A percentile compares a stretch with the other conserved stretches of the same genome.
These are phyloP conservation scores for Epizoanthus ramosus DNA, from an alignment of 92 coral and sea anemone species.

Conservation along the genomic window DNA sequence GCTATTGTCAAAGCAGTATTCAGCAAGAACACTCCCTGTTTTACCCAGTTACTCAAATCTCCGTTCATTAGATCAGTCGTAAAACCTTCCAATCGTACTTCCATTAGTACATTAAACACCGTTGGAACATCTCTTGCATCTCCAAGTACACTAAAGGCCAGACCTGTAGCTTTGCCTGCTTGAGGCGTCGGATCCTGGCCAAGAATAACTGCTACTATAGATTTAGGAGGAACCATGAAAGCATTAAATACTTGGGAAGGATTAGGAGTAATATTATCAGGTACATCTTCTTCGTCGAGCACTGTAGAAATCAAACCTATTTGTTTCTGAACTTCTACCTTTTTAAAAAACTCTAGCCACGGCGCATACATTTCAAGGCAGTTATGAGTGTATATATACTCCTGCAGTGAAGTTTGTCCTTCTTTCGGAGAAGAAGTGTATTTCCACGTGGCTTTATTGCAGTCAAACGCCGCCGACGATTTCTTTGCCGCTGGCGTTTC, in stretches of 20 bases:
- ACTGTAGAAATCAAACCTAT: background rate
- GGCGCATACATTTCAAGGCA: background rate
- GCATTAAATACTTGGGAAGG: background rate
- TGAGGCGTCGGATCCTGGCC: conserved; percentile 50
- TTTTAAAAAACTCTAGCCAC: background rate
- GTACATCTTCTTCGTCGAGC: background rate
- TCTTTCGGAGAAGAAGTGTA: too few relatives aligned
- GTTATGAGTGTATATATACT: background rate
- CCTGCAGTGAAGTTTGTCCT: background rate
- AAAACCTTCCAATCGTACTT: conserved; percentile 17
- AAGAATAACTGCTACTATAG: conserved; percentile 12
- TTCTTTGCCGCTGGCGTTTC: too few relatives aligned
- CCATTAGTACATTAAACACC: conserved; percentile 30
- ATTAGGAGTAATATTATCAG: background rate
- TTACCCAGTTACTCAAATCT: conserved; percentile 13
- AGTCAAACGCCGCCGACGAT: too few relatives aligned
- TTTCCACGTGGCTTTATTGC: too few relatives aligned
- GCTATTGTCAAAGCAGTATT: conserved; percentile 29
- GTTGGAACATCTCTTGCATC: conserved; percentile 15
- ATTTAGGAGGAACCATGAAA: background rate
- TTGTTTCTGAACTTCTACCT: background rate
- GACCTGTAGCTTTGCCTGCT: conserved; percentile 23
- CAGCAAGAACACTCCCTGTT: conserved; percentile 33
- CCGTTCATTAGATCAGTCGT: conserved; percentile 25
- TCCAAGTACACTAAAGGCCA: conserved; percentile 29